Conservation (phyloP, 1,140 invertebrate species). For the Brachionus plicatilis region DNA sequence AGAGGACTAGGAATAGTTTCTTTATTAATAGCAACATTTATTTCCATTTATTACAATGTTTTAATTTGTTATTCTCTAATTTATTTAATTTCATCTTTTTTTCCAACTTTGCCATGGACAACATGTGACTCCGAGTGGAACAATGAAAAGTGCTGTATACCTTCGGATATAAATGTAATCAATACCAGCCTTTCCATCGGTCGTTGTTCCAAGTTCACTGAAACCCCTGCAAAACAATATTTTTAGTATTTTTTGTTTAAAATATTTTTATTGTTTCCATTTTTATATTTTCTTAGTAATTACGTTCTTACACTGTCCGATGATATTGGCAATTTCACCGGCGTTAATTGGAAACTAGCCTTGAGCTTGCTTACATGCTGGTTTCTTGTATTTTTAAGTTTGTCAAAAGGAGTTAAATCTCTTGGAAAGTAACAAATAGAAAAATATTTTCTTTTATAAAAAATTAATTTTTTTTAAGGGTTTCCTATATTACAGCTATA, state of each 20-base stretch:
- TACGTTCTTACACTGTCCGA: slow-evolving; percentile 12
- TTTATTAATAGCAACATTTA: background rate
- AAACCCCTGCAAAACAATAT: background rate
- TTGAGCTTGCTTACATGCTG: slow-evolving; percentile 50
- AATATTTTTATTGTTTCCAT: background rate
- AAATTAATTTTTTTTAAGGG: slow-evolving; percentile 61
- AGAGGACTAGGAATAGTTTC: slow-evolving; percentile 55
- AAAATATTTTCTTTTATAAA: slow-evolving; percentile 71
- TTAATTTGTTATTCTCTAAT: slow-evolving; percentile 39
- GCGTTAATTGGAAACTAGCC: slow-evolving; percentile 41
- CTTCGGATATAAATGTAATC: background rate
- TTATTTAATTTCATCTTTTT: slow-evolving; percentile 58
- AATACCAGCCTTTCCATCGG: background rate
- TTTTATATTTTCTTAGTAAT: slow-evolving; percentile 39
- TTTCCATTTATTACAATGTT: slow-evolving; percentile 42
- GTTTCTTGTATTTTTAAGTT: slow-evolving; percentile 48
- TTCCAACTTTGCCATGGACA: slow-evolving; percentile 63
- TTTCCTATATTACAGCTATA: slow-evolving; percentile 34
- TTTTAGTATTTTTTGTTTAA: background rate
- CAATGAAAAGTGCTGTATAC: slow-evolving; percentile 35
- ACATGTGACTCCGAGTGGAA: slow-evolving; percentile 58
- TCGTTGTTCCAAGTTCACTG: background rate
- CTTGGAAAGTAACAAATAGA: slow-evolving; percentile 63
- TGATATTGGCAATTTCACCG: slow-evolving; percentile 23
- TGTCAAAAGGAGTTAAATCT: slow-evolving; percentile 52